Percentiles rank a stretch among this genome's conserved stretches.
Evolutionary conservation across 2,113 vertebrate species (phyloP).

Genomic region (Nyctereutes procyonoides): DNA sequence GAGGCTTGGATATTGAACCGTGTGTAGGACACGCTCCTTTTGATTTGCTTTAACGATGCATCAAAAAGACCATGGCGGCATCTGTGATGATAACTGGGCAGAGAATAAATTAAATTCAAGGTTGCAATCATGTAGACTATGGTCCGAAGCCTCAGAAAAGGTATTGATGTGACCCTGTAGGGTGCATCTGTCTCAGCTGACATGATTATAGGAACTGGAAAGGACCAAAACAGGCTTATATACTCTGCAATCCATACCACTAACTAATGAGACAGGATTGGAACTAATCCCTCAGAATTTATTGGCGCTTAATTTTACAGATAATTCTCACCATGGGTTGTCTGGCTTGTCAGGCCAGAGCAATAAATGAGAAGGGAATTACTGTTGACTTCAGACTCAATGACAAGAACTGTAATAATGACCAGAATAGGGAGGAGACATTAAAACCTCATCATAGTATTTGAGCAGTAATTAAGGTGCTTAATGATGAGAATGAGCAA

Average conservation of each 20-base stretch:
- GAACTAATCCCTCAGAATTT: background rate
- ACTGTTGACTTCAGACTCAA: background rate
- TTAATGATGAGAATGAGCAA: background rate
- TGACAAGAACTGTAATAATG: background rate
- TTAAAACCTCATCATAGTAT: background rate
- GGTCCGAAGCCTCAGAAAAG: background rate
- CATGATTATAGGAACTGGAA: background rate
- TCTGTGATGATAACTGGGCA: slow-evolving; percentile 72
- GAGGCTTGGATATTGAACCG: slow-evolving; percentile 81
- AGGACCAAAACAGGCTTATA: background rate
- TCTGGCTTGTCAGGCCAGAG: background rate
- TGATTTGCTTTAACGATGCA: slow-evolving; percentile 76
- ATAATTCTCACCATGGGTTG: background rate
- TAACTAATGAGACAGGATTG: background rate
- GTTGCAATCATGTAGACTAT: slow-evolving; percentile 74
- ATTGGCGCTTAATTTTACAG: background rate
- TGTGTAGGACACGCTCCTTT: slow-evolving; percentile 81
- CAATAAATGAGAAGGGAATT: background rate
- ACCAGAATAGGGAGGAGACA: background rate
- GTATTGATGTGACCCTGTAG: background rate
- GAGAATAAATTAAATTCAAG: slow-evolving; percentile 81
- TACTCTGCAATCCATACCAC: background rate
- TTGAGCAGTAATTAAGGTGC: background rate
- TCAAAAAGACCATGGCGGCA: slow-evolving; percentile 75
- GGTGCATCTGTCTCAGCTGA: background rate